Conservation (phyloP, 2,797 vertebrate species). For the Hemitrygon akajei region DNA sequence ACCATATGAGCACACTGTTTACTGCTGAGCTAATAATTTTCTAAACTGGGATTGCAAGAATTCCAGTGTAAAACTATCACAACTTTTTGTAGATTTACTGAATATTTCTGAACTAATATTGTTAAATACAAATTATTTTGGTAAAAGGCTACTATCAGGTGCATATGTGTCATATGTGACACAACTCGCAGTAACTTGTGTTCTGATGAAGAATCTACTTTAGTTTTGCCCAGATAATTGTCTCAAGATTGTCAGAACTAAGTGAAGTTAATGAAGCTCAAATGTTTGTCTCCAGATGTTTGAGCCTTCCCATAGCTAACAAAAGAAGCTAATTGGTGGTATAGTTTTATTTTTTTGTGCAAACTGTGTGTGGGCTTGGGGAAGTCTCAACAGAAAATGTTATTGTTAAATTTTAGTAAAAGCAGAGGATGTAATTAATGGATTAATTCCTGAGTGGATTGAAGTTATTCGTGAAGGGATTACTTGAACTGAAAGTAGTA, state of each 20-base stretch:
- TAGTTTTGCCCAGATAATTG: neutral
- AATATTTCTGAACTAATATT: neutral
- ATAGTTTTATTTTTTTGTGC: neutral
- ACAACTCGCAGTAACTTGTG: neutral
- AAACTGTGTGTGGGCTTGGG: neutral
- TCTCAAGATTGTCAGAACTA: neutral
- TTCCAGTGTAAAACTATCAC: neutral
- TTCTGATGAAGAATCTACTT: neutral
- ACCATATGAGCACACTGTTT: neutral
- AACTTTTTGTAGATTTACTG: neutral
- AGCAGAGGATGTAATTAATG: neutral
- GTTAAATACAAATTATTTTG: neutral
- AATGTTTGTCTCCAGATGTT: neutral
- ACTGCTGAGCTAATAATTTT: neutral
- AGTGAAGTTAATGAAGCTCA: slow-evolving; percentile 8
- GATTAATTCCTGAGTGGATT: neutral
- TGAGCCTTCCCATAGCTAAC: neutral
- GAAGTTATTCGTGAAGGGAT: neutral
- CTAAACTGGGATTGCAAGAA: neutral
- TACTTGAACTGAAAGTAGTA: neutral
- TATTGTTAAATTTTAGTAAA: neutral
- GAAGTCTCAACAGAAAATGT: neutral
- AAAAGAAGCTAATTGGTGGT: slow-evolving; percentile 16
- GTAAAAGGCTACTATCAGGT: neutral
- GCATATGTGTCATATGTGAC: neutral